Base-by-base conservation (phyloP, 2,113 vertebrate species). In the Catagonus wagneri region DNA sequence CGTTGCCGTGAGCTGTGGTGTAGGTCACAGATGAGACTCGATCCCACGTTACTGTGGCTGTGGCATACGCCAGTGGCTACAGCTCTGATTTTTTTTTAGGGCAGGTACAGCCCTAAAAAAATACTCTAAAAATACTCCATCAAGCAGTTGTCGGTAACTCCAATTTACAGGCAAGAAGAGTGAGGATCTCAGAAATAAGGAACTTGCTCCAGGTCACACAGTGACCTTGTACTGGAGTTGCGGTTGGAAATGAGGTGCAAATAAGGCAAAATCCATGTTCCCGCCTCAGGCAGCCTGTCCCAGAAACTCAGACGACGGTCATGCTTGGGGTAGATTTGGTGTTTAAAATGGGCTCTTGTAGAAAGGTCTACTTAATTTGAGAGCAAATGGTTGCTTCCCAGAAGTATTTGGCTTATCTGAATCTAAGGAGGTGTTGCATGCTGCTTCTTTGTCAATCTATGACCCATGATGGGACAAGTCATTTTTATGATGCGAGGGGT, bases 371-470 rank as follows among this genome's bases (percentile, higher is more conserved):
- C 58, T 76, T 92, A 95, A 85, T 39, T 44, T 20, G 39, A 89
- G 60, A 52, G 36, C 7, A 52, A 61, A 84, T 54, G 1, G 20
- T 72, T 68, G 61, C 52, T 94, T 83, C 3, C 13, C 54, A 79
- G 76, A 83, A 89, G 54, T 12, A 6, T 36, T 63, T 85, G 61
- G 39, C 56, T 68, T 60, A 81, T 72, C 32, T 39, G 83, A 90
- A 79, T 25, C 36, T 54, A 61, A 80, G 52, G 61, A 71, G 39
- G 20, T 39, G 58, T 44, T 69, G 14, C 54, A 69, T 0, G 4
- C 61, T 91, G 72, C 20, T 93, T 83, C 29, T 74, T 96, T 74
- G 32, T 83, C 44, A 61, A 34, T 71, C 63, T 87, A n/a, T 93
- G 69, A 88, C 20, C 27, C 39, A 13, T 85, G 71, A 92, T 0